phyloP scores from a whole-genome alignment of 2,797 vertebrate species.

The Pagetopsis macropterus region DNA sequence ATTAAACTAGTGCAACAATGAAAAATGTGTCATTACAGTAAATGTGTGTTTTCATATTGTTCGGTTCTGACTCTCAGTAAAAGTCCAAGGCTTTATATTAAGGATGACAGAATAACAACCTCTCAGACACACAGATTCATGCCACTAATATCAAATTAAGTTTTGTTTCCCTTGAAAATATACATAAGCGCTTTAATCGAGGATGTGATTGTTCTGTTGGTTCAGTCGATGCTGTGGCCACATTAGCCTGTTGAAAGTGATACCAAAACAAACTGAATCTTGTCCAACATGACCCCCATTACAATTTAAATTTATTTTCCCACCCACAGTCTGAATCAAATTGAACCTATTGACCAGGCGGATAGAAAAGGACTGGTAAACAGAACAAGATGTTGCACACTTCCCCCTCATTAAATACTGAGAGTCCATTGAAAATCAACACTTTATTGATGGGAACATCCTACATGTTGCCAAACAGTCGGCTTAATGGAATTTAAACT shows the following conservation, averaged over 20 bases:
- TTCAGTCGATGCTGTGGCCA: slow-evolving; percentile 2
- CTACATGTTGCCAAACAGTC: slow-evolving; percentile 61
- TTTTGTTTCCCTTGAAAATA: slow-evolving; percentile 1
- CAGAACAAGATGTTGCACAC: slow-evolving; percentile 69
- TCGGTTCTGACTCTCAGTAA: not conserved
- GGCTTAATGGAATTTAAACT: slow-evolving; percentile 68
- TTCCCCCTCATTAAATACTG: slow-evolving; percentile 65
- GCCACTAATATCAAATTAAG: slow-evolving; percentile 8
- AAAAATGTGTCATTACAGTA: slow-evolving; percentile 15
- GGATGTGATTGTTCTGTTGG: slow-evolving; percentile 11
- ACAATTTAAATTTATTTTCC: slow-evolving; percentile 71
- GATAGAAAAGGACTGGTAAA: slow-evolving; percentile 67
- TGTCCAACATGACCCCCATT: slow-evolving; percentile 68
- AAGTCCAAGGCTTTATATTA: slow-evolving; percentile 3
- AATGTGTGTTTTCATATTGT: slow-evolving; percentile 16
- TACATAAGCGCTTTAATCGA: slow-evolving; percentile 39
- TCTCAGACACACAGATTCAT: slow-evolving; percentile 26
- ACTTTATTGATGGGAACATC: slow-evolving; percentile 64
- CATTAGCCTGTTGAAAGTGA: slow-evolving; percentile 46
- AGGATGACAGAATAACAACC: slow-evolving; percentile 7
- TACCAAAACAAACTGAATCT: slow-evolving; percentile 52
- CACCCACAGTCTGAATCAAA: slow-evolving; percentile 67
- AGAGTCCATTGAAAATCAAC: slow-evolving; percentile 72
- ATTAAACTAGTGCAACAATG: slow-evolving; percentile 8
- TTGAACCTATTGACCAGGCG: slow-evolving; percentile 70